Conservation (phyloP, 2,113 vertebrate genomes). For the Perccottus glenii region DNA sequence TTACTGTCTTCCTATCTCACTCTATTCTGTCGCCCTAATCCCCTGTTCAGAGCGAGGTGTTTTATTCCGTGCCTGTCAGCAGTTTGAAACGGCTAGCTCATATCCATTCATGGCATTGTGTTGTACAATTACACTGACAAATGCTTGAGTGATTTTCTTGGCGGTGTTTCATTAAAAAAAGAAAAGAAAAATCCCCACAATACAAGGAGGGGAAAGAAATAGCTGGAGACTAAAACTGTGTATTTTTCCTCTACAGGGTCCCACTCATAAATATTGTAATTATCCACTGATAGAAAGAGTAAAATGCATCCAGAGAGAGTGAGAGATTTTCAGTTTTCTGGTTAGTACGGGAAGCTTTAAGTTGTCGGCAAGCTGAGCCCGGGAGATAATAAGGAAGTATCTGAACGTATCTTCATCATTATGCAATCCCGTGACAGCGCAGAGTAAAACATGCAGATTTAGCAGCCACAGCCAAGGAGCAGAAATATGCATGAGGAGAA, state of each 20-base stretch:
- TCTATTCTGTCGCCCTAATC: constrained; percentile 64
- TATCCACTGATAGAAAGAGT: constrained; percentile 70
- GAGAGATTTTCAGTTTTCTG: constrained; percentile 66
- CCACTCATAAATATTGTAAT: constrained; percentile 82
- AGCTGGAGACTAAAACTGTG: constrained; percentile 67
- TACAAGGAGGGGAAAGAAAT: constrained; percentile 69
- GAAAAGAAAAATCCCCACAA: constrained; percentile 41
- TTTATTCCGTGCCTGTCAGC: constrained; percentile 76
- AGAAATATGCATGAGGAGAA: constrained; percentile 31
- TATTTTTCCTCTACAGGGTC: constrained; percentile 62
- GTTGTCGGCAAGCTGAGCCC: constrained; percentile 62
- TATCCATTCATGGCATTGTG: constrained; percentile 82
- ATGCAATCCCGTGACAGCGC: constrained; percentile 46
- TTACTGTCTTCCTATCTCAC: constrained; percentile 56
- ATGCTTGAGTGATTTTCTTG: constrained; percentile 81
- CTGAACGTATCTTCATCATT: constrained; percentile 70
- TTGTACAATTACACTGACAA: constrained; percentile 83
- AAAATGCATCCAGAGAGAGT: constrained; percentile 55
- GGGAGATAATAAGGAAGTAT: constrained; percentile 64
- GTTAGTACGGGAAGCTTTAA: constrained; percentile 54
- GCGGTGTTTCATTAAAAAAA: constrained; percentile 76
- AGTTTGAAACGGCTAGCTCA: constrained; percentile 76
- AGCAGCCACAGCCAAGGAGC: constrained; percentile 28
- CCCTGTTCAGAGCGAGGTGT: constrained; percentile 67
- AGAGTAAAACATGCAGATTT: constrained; percentile 69